Evolutionary conservation across 2,888 invertebrate species (phyloP), one percentile per base, ranked within the genome.

Genomic region (Caenorhabditis sp.): DNA sequence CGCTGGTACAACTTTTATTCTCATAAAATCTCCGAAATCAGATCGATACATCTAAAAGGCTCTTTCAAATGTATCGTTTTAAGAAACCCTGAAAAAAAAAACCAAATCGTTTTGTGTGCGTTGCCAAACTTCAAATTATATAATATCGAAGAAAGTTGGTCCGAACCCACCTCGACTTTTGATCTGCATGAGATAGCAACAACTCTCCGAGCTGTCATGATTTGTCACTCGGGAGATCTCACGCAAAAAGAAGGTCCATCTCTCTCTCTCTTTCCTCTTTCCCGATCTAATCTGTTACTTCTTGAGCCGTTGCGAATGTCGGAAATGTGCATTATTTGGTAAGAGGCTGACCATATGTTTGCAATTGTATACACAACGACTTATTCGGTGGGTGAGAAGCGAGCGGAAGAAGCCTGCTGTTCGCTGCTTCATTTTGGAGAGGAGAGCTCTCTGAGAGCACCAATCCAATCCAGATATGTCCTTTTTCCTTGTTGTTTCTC

Each of bases 331-430:
- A 39, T 39, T 39, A 39, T n/a, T n/a, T n/a, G n/a, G n/a, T n/a
- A n/a, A 43, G 20, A 43, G 45, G n/a, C 26, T 39, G 39, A 13
- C 66, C 58, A 56, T 58, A 68, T 68, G 66, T 55, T 68, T 58
- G 66, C 58, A 68, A 58, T 68, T 68, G 66, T 68, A 58, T 68
- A 68, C 56, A 68, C 58, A 58, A 41, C 37, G 66, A 58, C 66
- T 68, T 68, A 68, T 68, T 46, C 58, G 65, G 35, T 8, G 35
- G 37, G 61, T 50, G 61, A 48, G 50, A 61, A 61, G 26, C 32
- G n/a, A 53, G 55, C n/a, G 15, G 27, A 41, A 7, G 22, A n/a
- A n/a, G 52, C 55, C 24, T 39, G 24, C 48, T 61, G 56, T 43
- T 30, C 48, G 32, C 50, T 45, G 30, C n/a, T n/a, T n/a, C n/a